Base-by-base conservation (phyloP, 92 coral and sea anemone species). In the Phenganax subtilis region DNA sequence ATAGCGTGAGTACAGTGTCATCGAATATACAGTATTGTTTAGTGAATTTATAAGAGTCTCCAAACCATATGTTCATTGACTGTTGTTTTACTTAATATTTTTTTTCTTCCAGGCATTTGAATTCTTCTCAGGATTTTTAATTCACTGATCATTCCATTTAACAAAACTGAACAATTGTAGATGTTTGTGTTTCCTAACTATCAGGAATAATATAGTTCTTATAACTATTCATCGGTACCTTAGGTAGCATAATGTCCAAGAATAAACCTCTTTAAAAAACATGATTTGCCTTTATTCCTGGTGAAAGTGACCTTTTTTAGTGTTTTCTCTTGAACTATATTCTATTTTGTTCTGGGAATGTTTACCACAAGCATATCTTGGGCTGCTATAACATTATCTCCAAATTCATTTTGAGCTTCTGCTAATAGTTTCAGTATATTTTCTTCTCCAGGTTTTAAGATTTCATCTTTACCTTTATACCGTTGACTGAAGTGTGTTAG, bases 401-500 rank as follows among this genome's bases (percentile, higher is more conserved):
- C 68, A 75, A 88, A 96, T 71, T 84, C 84, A 27, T 72, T 68
- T 56, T 81, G 79, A 6, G 90, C 97, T 85, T 92, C 96, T 57
- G 83, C 70, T 9, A 92, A 55, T 17, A 92, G 89, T 84, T 91
- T 90, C 52, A 62, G 12, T 8, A 90, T 73, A 77, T 73, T 85
- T 15, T 77, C 81, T 57, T 86, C 84, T 20, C 81, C 79, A 6
- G 83, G 62, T 44, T 86, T 74, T 37, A 81, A 66, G 12, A 30
- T 80, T 6, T 87, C 90, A 68, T 81, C 75, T 30, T 75, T 55
- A 71, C 80, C 86, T 61, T 87, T 89, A 85, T 96, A 96, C 73
- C 99, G 88, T 77, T 96, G 99, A 77, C 99, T 96, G 53, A 92
- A 96, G 76, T 96, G 99, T 8, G 99, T 96, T 14, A 96, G 89